These are phyloP conservation scores for Paelopatides confundens DNA, from an alignment of 53 echinoderm and acorn worm genomes.

Conservation along the genomic window DNA sequence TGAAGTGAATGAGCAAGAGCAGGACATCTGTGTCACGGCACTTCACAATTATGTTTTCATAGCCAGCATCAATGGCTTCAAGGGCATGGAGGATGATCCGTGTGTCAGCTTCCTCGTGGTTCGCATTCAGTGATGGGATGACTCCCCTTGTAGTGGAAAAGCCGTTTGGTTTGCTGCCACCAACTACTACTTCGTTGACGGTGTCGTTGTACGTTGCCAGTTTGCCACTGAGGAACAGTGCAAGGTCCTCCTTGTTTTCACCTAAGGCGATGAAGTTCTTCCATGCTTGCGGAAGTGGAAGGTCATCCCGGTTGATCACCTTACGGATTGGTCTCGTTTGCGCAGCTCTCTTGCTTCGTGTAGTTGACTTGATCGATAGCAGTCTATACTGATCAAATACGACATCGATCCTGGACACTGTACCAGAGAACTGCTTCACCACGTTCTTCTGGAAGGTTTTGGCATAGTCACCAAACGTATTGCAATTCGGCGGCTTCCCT, in stretches of 20 bases:
- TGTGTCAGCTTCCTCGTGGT: constrained; percentile 60
- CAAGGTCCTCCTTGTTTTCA: constrained; percentile 53
- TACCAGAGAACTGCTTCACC: not conserved
- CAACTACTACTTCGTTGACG: too few relatives aligned
- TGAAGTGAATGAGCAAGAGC: constrained; percentile 37
- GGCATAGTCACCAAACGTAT: constrained; percentile 58
- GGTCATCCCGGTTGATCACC: constrained; percentile 19
- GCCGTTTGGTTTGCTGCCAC: not conserved
- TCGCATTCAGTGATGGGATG: not conserved
- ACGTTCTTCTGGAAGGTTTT: constrained; percentile 28
- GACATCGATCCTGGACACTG: not conserved
- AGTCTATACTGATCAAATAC: not conserved
- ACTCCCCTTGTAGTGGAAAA: constrained; percentile 2
- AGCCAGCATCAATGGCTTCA: constrained; percentile 21
- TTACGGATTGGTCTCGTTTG: constrained; percentile 52
- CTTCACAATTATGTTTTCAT: not conserved
- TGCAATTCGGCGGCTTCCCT: constrained; percentile 47
- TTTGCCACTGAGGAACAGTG: not conserved
- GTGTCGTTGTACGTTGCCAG: too few relatives aligned
- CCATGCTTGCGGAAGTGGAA: constrained; percentile 49
- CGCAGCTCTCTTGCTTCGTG: constrained; percentile 31
- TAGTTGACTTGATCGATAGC: constrained; percentile 30
- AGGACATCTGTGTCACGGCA: constrained; percentile 56
- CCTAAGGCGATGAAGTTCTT: constrained; percentile 39
- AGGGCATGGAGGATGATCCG: constrained; percentile 21